Base-by-base conservation (phyloP, 2,888 invertebrate species). In the Thera obeliscata region DNA sequence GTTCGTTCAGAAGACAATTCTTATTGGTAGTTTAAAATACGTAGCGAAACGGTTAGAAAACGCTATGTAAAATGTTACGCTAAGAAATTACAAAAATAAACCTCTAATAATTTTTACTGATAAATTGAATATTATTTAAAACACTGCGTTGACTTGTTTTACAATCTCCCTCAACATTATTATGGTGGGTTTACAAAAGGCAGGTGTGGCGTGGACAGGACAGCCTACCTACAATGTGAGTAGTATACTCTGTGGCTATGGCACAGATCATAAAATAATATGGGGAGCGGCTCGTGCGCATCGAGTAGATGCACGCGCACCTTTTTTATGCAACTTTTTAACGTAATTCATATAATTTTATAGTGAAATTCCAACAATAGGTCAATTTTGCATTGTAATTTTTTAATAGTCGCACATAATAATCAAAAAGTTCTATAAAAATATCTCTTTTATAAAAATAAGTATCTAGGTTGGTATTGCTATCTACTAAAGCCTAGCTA, bases 251-350 rank as follows among this genome's bases (percentile, higher is more conserved):
- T 55, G 41, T 61, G 49, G 41, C 52, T 49, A 48, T 11, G 57
- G 61, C 22, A 22, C 22, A 22, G 22, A 22, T 22, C 22, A 22
- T 22, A 22, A 22, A 22, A 22, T 22, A 22, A 22, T 22, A 22
- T 22, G 61, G 78, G 78, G 75, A 74, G 72, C 76, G 78, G 76
- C 81, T 74, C 78, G 80, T 81, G 82, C 78, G 74, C 78, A 71
- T 62, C 48, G 63, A 64, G 48, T n/a, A 48, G 72, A 73, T 56
- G 76, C 78, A 74, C 72, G 78, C 76, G 73, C 76, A 69, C 64
- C 74, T 78, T 46, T 75, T 79, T 78, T 76, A 58, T 56, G 33
- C 41, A 60, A 54, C 4, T 64, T 74, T 71, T 73, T 59, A 60
- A 65, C 33, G 69, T 69, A 64, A 57, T 61, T 59, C 64, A 50